phyloP scores from a whole-genome alignment of 1,140 invertebrate genomes.

The Zaprionus kolodkinae region DNA sequence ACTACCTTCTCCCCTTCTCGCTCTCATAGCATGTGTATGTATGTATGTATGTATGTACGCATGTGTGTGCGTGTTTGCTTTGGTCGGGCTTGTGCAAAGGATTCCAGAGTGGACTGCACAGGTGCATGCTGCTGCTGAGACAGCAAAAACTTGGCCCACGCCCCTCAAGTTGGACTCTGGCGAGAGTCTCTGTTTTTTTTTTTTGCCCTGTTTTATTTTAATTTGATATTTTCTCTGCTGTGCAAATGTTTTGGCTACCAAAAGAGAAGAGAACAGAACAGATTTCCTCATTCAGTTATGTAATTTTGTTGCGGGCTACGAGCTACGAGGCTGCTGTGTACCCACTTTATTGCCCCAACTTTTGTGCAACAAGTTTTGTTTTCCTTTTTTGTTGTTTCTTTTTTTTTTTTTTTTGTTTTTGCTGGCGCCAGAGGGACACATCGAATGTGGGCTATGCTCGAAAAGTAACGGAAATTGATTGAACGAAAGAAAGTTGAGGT shows the following conservation, averaged over 20 bases:
- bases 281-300: constrained; percentile 60
- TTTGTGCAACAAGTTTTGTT: constrained; percentile 52
- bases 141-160: constrained; percentile 57
- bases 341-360: constrained; percentile 66
- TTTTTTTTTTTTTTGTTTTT: neutral
- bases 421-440: neutral
- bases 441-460: constrained; percentile 41
- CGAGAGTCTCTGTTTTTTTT: constrained; percentile 15
- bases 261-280: constrained; percentile 57
- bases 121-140: constrained; percentile 74
- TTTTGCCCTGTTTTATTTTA: constrained; percentile 68
- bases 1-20: neutral
- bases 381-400: neutral
- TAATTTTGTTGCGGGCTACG: constrained; percentile 55
- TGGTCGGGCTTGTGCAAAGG: constrained; percentile 63
- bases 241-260: constrained; percentile 70
- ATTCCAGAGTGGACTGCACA: constrained; percentile 66
- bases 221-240: constrained; percentile 60
- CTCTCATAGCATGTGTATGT: neutral
- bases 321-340: constrained; percentile 24
- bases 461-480: constrained; percentile 5
- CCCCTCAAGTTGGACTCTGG: constrained; percentile 25
- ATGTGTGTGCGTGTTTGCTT: constrained; percentile 58
- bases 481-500: constrained; percentile 12
- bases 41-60: neutral